Evolutionary conservation across 2,797 vertebrate genomes (phyloP), one percentile per base, ranked within the genome.

Genomic region (Bradypus variegatus): DNA sequence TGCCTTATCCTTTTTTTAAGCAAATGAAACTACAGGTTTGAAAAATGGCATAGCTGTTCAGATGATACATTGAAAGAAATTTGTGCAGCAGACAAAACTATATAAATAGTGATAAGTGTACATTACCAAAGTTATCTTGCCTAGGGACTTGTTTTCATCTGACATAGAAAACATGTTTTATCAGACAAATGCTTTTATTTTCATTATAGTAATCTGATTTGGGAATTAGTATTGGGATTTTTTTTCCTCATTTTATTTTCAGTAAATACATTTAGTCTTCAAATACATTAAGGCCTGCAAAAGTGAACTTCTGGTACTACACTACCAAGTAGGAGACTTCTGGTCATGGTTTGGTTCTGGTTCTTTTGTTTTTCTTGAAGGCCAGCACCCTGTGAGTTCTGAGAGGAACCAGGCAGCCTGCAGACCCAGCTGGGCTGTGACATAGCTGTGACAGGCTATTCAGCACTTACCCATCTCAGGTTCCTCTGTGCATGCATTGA

Each of bases 1-100:
- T 96, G 95, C 94, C 92, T 94, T 96, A 80, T 45, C 83, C 77
- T 60, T 92, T 95, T 93, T 92, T 94, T 93, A 94, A 96, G 48
- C 80, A 89, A 83, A 86, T 55, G 72, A 90, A 94, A 89, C 69
- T 79, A 81, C 33, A 93, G 45, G 91, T 94, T 94, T 93, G 64
- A 88, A 86, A 94, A 93, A 88, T 91, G 78, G 81, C 92, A 82
- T 16, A 70, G 72, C 75, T 87, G 11, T 94, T 70, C 81, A 87
- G 84, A 86, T 79, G 38, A 86, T 86, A 19, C 76, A 70, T 7
- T 89, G 88, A 80, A 69, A 89, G 58, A 86, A 89, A 77, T 81
- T 6, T 89, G 88, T 94, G n/a, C 69, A 73, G 50, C 60, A 77
- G 53, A 18, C 84, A 91, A 58, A 86, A 67, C 29, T 85, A 78